These are phyloP conservation scores for Orthonychiurus folsomi DNA, from an alignment of 2,888 invertebrate genomes.

Conservation along the genomic window DNA sequence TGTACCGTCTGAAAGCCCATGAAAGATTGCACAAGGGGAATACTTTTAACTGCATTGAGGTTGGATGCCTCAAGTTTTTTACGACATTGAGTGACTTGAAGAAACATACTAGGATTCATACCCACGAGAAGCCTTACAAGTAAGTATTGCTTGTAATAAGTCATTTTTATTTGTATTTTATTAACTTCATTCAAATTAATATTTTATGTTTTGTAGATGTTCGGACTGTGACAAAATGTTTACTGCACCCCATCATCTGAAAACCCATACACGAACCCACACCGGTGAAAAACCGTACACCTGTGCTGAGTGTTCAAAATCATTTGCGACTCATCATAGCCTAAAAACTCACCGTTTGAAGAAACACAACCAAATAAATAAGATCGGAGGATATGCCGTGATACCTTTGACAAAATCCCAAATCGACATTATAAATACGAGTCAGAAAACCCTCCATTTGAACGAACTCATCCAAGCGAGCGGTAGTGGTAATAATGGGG, in stretches of 20 bases:
- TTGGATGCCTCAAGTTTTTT: slow-evolving; percentile 79
- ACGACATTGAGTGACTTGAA: slow-evolving; percentile 89
- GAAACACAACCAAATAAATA: slow-evolving; percentile 43
- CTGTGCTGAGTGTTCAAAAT: slow-evolving; percentile 61
- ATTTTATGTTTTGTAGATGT: neutral
- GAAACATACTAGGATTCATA: slow-evolving; percentile 86
- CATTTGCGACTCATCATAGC: slow-evolving; percentile 77
- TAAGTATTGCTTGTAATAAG: slow-evolving; percentile 49
- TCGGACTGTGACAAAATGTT: slow-evolving; percentile 50
- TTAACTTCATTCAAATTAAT: no score
- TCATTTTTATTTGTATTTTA: no score
- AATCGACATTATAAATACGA: slow-evolving; percentile 30
- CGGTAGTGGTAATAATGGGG: neutral
- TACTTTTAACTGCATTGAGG: slow-evolving; percentile 81
- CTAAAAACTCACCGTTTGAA: slow-evolving; percentile 68
- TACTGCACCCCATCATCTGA: slow-evolving; percentile 86
- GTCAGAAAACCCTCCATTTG: neutral
- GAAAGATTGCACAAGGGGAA: slow-evolving; percentile 86
- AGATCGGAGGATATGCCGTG: slow-evolving; percentile 33
- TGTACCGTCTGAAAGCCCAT: slow-evolving; percentile 60
- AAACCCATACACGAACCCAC: slow-evolving; percentile 78
- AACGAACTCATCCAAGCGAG: neutral
- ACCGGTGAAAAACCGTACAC: slow-evolving; percentile 71
- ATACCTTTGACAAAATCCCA: slow-evolving; percentile 34
- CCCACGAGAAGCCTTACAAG: slow-evolving; percentile 82